Evolutionary conservation across 64 coral and sea anemone species (phyloP), one percentile per base, ranked within the genome.

Genomic region (Trachythela sp.): DNA sequence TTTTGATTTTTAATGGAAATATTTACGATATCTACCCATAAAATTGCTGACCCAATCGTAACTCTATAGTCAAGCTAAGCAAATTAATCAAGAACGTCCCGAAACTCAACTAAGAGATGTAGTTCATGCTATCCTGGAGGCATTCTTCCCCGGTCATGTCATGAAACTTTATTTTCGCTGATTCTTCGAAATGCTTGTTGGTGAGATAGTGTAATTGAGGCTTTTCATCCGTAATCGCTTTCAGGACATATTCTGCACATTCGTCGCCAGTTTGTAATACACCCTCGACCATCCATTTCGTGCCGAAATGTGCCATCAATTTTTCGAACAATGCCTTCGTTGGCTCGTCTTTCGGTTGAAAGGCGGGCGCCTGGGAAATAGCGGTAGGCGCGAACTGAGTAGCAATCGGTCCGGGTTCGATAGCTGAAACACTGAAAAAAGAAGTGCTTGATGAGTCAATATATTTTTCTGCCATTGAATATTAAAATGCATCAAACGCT

Each of bases 361-460:
- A 32, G 4, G 86, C 91, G 22, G 48, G 2, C 15, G 17, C 13
- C 1, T 39, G 70, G 40, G 13, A 49, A 85, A 36, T 24, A 31
- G n/a, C 84, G 4, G 13, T 94, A 11, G 84, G 4, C 0, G 38
- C 30, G 48, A 95, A 95, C 33, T 85, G 45, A 2, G 94, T 92
- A 13, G 70, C 6, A 33, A 95, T 84, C 83, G 91, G 94, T 42
- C 94, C 94, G 17, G 91, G 91, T 38, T 95, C 94, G 51, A 95
- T 88, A 24, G 89, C 50, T 36, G 90, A 90, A 70, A 89, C 45
- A 64, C 94, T 95, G 59, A 54, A 24, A 48, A 85, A 92, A 58
- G 58, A 86, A 40, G 76, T 52, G 68, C 68, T 22, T 72, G 24
- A n/a, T n/a, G n/a, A n/a, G 68, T 72, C 10, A 72, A 1, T 9